Percentiles rank a stretch among this genome's conserved stretches.
Evolutionary conservation across 37 sponge, comb jelly and placozoan species (phyloP).

Genomic region (Mnemiopsis leidyi): DNA sequence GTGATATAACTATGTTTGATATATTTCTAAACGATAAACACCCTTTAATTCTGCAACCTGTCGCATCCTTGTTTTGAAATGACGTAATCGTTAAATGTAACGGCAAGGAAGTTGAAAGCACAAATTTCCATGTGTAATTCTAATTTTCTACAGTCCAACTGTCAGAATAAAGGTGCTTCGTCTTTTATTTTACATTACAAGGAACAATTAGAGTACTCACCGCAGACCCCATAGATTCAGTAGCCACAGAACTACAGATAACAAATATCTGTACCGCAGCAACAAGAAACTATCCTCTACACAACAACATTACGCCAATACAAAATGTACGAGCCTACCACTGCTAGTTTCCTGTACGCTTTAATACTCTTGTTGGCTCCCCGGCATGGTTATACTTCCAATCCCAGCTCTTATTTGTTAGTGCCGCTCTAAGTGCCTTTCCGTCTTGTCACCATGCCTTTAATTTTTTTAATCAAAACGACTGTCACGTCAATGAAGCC

Average conservation of each 20-base stretch:
- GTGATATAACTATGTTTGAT: no score
- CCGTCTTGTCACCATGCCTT: background rate
- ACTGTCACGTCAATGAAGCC: background rate
- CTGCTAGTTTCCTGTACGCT: background rate
- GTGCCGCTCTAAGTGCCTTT: background rate
- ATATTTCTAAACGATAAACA: no score
- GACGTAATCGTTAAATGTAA: no score
- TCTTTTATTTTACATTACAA: no score
- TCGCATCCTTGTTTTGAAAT: no score
- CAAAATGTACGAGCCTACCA: background rate
- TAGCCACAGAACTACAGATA: no score
- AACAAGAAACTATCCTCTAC: background rate
- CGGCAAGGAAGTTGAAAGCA: no score
- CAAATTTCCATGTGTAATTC: no score
- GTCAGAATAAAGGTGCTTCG: no score
- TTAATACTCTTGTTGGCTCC: background rate
- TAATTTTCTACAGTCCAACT: no score
- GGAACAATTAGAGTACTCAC: background rate
- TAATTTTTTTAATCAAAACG: background rate
- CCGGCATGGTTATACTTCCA: no score
- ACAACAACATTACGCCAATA: background rate
- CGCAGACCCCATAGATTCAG: background rate
- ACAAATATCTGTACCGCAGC: background rate
- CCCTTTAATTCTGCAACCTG: no score
- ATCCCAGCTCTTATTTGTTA: background rate